phyloP scores from a whole-genome alignment of 1,140 invertebrate species.

The Megalopta genalis region DNA sequence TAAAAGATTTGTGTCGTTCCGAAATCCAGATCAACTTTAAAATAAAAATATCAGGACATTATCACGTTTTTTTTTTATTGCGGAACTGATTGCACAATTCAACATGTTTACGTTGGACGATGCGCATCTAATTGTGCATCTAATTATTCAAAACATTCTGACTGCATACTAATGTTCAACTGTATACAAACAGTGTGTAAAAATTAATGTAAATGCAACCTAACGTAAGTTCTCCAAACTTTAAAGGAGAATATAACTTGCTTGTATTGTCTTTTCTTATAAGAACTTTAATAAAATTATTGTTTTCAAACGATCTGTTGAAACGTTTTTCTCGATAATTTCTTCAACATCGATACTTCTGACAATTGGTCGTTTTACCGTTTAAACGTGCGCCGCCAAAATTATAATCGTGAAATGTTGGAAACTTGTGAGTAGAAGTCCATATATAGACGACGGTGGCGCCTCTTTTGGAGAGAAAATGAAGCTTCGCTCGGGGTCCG shows the following conservation, averaged over 20 bases:
- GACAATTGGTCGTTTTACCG: too few species aligned
- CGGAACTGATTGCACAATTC: slow-evolving; percentile 14
- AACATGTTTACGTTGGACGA: neutral
- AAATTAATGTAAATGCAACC: slow-evolving; percentile 27
- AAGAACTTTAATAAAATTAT: slow-evolving; percentile 13
- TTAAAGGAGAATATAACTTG: slow-evolving; percentile 28
- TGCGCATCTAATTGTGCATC: neutral
- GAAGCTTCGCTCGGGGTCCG: too few species aligned
- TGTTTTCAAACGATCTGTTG: slow-evolving; percentile 1
- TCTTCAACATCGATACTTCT: too few species aligned
- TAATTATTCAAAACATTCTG: neutral
- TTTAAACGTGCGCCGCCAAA: too few species aligned
- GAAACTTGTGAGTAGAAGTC: too few species aligned
- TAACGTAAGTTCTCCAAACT: slow-evolving; percentile 33
- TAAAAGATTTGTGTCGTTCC: neutral
- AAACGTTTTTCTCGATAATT: too few species aligned
- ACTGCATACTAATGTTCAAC: slow-evolving; percentile 22
- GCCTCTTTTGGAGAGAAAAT: too few species aligned
- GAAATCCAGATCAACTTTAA: neutral
- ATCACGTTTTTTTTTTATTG: neutral
- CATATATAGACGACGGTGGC: too few species aligned
- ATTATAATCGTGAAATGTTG: too few species aligned
- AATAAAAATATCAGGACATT: neutral
- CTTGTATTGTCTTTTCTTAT: slow-evolving; percentile 44
- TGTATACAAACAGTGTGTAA: slow-evolving; percentile 21